A percentile compares a stretch with the other conserved stretches of the same genome.
Evolutionary conservation across 2,888 invertebrate species (phyloP).

Genomic region (Phymatocera aterrima): DNA sequence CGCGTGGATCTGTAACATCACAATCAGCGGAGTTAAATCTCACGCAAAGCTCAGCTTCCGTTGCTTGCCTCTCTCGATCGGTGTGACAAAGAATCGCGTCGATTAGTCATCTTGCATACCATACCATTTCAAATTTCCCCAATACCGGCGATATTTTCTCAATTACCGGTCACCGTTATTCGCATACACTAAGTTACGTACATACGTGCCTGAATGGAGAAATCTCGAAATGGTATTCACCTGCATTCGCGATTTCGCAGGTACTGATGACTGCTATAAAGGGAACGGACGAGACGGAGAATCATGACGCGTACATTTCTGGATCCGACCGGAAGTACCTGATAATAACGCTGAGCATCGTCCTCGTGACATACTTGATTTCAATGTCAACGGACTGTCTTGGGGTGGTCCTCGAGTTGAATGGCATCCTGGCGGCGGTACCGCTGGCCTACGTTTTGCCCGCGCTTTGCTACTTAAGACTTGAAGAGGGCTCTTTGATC

Average conservation of each 20-base stretch:
- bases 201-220: too few relatives aligned
- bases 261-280: constrained; percentile 70
- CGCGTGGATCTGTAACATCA: too few relatives aligned
- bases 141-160: too few relatives aligned
- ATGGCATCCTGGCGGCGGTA: constrained; percentile 89
- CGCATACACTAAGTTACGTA: too few relatives aligned
- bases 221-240: too few relatives aligned
- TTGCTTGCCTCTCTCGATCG: too few relatives aligned
- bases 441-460: constrained; percentile 90
- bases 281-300: constrained; percentile 59
- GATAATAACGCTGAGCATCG: constrained; percentile 81
- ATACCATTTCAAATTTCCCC: too few relatives aligned
- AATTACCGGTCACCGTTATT: too few relatives aligned
- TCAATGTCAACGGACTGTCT: constrained; percentile 90
- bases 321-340: constrained; percentile 77
- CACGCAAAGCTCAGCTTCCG: too few relatives aligned
- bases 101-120: too few relatives aligned
- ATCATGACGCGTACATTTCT: constrained; percentile 69
- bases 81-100: too few relatives aligned
- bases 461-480: constrained; percentile 85
- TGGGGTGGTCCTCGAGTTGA: constrained; percentile 88
- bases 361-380: constrained; percentile 82
- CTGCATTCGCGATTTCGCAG: constrained; percentile 53
- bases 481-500: constrained; percentile 83
- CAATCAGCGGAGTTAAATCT: too few relatives aligned